Percentiles rank a stretch among this genome's conserved stretches.
Evolutionary conservation across 2,888 invertebrate species (phyloP).

Genomic region (Cylloceria caligata): DNA sequence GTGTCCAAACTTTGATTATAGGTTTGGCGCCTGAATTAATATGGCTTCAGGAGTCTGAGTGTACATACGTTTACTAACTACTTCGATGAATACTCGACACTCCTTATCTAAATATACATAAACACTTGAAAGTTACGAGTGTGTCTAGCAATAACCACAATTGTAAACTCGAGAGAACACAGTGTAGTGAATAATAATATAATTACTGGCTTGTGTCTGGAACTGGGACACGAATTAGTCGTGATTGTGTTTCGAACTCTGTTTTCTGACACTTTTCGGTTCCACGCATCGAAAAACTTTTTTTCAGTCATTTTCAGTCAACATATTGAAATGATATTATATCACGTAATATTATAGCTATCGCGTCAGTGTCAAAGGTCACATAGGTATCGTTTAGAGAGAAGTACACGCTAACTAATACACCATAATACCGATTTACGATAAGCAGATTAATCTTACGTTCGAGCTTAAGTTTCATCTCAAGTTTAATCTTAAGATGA

Average conservation of each 20-base stretch:
- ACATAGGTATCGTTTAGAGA: too few relatives aligned
- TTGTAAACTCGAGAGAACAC: background rate
- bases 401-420: too few relatives aligned
- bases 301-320: too few relatives aligned
- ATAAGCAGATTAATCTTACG: too few relatives aligned
- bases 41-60: background rate
- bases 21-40: slow-evolving; percentile 36
- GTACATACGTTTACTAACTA: background rate
- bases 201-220: background rate
- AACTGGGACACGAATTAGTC: background rate
- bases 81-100: slow-evolving; percentile 15
- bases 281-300: background rate
- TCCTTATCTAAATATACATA: background rate
- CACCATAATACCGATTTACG: too few relatives aligned
- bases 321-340: too few relatives aligned
- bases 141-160: background rate
- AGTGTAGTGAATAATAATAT: background rate
- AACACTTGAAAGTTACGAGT: background rate
- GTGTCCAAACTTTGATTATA: slow-evolving; percentile 47
- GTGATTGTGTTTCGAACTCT: background rate
- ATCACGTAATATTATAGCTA: too few relatives aligned
- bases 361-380: too few relatives aligned
- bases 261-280: background rate
- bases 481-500: too few relatives aligned
- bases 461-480: too few relatives aligned